A percentile compares a stretch with the other conserved stretches of the same genome.
Evolutionary conservation across 1,140 invertebrate genomes (phyloP).

Genomic region (Alviniconcha marisindica): DNA sequence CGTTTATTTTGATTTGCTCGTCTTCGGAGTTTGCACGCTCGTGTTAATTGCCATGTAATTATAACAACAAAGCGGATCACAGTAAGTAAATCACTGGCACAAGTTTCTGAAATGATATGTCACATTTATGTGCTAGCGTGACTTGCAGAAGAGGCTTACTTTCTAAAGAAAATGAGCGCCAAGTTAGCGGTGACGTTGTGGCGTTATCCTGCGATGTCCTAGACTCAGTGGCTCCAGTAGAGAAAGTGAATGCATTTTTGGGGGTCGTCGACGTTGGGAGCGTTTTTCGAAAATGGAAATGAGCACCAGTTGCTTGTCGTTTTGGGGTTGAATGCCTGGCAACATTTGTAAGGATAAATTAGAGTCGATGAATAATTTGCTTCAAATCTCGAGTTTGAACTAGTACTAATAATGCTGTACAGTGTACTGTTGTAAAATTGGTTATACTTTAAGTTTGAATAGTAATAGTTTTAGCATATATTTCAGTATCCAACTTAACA

Average conservation of each 20-base stretch:
- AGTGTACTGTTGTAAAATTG: no score
- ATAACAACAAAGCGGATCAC: conserved; percentile 24
- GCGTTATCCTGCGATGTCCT: conserved; percentile 3
- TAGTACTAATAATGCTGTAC: no score
- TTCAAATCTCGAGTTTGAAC: no score
- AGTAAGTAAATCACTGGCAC: conserved; percentile 16
- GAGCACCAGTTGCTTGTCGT: no score
- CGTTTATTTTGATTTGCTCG: conserved; percentile 42
- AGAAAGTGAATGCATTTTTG: conserved; percentile 26
- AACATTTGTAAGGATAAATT: no score
- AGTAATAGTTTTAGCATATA: no score
- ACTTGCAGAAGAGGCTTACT: background rate
- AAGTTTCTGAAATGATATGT: background rate
- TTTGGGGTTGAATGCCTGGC: no score
- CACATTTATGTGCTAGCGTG: background rate
- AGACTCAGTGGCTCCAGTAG: conserved; percentile 35
- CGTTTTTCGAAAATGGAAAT: no score
- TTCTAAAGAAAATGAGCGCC: background rate
- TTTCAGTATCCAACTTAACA: no score
- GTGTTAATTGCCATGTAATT: conserved; percentile 40
- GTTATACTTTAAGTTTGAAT: no score
- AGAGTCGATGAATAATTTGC: no score
- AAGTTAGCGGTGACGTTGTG: conserved; percentile 32
- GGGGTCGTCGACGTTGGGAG: background rate
- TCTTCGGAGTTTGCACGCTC: conserved; percentile 25